These are phyloP conservation scores for Lycaena phlaeas DNA, from an alignment of 2,888 invertebrate species.

Conservation along the genomic window DNA sequence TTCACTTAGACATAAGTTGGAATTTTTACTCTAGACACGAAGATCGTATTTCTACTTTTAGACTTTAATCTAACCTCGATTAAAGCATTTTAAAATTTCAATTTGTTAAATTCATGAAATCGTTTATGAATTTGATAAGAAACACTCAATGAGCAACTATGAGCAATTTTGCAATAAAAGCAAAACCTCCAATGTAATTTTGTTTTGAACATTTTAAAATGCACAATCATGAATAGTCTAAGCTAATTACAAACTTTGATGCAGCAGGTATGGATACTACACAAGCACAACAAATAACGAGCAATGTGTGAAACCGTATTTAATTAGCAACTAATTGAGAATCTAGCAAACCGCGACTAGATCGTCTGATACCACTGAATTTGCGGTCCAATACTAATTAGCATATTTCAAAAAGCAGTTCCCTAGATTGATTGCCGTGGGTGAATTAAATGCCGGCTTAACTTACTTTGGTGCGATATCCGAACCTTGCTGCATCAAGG, in stretches of 20 bases:
- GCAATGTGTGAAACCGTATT: slow-evolving; percentile 37
- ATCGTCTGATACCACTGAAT: slow-evolving; percentile 62
- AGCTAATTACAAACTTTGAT: slow-evolving; percentile 48
- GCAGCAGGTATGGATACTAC: slow-evolving; percentile 71
- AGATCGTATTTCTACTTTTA: too few species aligned
- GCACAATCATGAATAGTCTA: slow-evolving; percentile 31
- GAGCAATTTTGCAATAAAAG: too few species aligned
- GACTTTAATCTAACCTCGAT: too few species aligned
- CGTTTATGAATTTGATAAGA: too few species aligned
- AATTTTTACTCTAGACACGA: too few species aligned
- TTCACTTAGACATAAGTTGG: too few species aligned
- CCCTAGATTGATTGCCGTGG: background rate
- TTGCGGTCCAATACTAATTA: slow-evolving; percentile 67
- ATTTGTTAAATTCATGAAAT: too few species aligned
- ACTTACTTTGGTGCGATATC: slow-evolving; percentile 94
- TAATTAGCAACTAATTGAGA: slow-evolving; percentile 49
- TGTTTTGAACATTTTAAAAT: too few species aligned
- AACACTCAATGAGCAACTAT: too few species aligned
- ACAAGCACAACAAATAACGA: slow-evolving; percentile 50
- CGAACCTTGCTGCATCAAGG: slow-evolving; percentile 93
- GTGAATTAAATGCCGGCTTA: slow-evolving; percentile 19
- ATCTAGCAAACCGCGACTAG: slow-evolving; percentile 39
- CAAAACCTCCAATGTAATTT: background rate
- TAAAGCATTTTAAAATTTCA: too few species aligned
- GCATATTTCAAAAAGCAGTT: slow-evolving; percentile 14